phyloP scores from a whole-genome alignment of 1,140 invertebrate species.

The Zophobas atratus region DNA sequence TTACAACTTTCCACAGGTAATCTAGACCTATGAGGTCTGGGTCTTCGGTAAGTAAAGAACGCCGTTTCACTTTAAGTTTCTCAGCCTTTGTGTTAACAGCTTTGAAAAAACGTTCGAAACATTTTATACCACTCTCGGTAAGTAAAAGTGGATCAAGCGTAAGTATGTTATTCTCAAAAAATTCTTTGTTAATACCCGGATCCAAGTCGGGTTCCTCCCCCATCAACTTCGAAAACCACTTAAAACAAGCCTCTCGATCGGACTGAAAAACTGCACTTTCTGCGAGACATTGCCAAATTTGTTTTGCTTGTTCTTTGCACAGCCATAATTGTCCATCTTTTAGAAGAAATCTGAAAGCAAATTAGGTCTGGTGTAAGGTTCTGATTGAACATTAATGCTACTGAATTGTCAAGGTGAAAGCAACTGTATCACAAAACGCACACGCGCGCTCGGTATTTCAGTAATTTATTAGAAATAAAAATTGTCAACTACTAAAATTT shows the following conservation, averaged over 20 bases:
- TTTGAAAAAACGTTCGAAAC: constrained; percentile 96
- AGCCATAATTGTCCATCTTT: constrained; percentile 97
- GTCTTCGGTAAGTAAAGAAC: constrained; percentile 86
- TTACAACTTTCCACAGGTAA: constrained; percentile 96
- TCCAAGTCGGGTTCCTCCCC: constrained; percentile 97
- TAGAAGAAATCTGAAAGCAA: constrained; percentile 78
- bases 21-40: constrained; percentile 95
- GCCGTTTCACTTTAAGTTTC: constrained; percentile 90
- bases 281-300: constrained; percentile 97
- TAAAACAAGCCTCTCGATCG: constrained; percentile 97
- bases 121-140: constrained; percentile 96
- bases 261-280: constrained; percentile 92
- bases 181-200: constrained; percentile 96
- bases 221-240: constrained; percentile 99
- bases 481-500: too few relatives aligned
- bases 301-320: constrained; percentile 95
- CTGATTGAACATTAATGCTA: too few relatives aligned
- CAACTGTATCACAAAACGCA: too few relatives aligned
- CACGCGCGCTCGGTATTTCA: too few relatives aligned
- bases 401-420: too few relatives aligned
- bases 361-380: not conserved
- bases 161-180: constrained; percentile 96
- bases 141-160: constrained; percentile 92
- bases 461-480: too few relatives aligned
- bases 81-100: constrained; percentile 96